phyloP scores from a whole-genome alignment of 2,113 vertebrate species.

The Hippocampus barbouri region DNA sequence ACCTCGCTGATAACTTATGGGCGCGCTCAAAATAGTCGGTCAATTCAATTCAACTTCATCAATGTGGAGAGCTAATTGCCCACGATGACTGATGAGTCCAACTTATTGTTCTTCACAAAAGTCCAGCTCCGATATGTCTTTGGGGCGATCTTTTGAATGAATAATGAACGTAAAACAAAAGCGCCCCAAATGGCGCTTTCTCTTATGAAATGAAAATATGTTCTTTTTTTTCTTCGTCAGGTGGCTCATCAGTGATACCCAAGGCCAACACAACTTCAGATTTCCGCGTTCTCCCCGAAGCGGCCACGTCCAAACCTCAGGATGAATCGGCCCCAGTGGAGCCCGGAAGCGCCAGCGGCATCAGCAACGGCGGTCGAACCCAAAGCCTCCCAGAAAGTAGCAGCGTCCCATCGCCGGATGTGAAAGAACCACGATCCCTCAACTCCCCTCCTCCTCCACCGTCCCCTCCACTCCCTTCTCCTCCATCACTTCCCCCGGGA shows the following conservation, averaged over 20 bases:
- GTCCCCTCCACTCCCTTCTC: constrained; percentile 32
- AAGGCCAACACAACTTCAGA: constrained; percentile 22
- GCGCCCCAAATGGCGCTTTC: background rate
- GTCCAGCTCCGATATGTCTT: background rate
- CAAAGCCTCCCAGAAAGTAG: constrained; percentile 50
- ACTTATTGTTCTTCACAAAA: no score
- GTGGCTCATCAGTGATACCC: constrained; percentile 36
- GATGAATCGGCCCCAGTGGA: constrained; percentile 6
- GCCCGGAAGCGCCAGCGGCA: constrained; percentile 5
- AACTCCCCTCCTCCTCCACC: constrained; percentile 30
- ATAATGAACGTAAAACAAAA: background rate
- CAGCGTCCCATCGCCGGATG: constrained; percentile 25
- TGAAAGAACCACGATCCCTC: constrained; percentile 13
- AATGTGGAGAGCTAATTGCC: background rate
- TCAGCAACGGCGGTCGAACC: constrained; percentile 14
- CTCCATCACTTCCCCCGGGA: constrained; percentile 25
- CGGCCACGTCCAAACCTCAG: background rate
- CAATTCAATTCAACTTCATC: no score
- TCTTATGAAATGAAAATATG: background rate
- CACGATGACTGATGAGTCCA: background rate
- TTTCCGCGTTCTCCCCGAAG: constrained; percentile 8
- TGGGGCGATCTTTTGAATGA: background rate
- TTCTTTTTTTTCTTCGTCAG: constrained; percentile 38
- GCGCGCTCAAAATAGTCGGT: background rate
- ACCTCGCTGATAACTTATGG: background rate